Evolutionary conservation across 2,113 vertebrate genomes (phyloP).

Genomic region (Ondatra zibethicus): DNA sequence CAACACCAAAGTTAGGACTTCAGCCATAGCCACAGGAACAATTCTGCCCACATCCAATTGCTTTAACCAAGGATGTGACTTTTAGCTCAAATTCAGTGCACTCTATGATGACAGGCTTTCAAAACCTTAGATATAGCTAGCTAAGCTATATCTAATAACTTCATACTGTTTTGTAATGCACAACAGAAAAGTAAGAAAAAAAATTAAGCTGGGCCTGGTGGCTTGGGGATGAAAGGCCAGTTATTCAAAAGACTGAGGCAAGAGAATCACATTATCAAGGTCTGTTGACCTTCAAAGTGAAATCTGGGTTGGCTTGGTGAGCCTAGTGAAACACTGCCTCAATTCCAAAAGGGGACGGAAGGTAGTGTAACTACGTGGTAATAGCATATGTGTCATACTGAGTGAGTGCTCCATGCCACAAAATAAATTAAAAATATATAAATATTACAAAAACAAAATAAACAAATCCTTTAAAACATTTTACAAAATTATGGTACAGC

Average conservation of each 20-base stretch:
- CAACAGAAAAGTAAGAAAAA: not conserved
- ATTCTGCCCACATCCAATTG: not conserved
- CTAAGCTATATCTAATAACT: not conserved
- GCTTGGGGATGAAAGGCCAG: not conserved
- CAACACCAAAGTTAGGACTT: not conserved
- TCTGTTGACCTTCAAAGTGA: not conserved
- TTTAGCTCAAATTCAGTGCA: not conserved
- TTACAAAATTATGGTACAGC: not conserved
- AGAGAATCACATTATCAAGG: not conserved
- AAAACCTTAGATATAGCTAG: not conserved
- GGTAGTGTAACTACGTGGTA: not conserved
- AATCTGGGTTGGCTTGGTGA: not conserved
- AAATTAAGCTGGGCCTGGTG: not conserved
- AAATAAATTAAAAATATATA: not conserved
- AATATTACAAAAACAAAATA: not conserved
- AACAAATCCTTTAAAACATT: not conserved
- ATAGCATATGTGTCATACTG: not conserved
- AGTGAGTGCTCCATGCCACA: not conserved
- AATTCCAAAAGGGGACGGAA: no score
- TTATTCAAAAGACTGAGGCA: not conserved
- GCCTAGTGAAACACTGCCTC: not conserved
- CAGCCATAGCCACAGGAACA: not conserved
- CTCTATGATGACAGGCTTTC: not conserved
- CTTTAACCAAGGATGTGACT: not conserved
- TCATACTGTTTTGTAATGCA: not conserved